Percentiles rank a stretch among this genome's conserved stretches.
phyloP scores from a whole-genome alignment of 2,888 invertebrate species.

The Lasioglossum leucozonium region DNA sequence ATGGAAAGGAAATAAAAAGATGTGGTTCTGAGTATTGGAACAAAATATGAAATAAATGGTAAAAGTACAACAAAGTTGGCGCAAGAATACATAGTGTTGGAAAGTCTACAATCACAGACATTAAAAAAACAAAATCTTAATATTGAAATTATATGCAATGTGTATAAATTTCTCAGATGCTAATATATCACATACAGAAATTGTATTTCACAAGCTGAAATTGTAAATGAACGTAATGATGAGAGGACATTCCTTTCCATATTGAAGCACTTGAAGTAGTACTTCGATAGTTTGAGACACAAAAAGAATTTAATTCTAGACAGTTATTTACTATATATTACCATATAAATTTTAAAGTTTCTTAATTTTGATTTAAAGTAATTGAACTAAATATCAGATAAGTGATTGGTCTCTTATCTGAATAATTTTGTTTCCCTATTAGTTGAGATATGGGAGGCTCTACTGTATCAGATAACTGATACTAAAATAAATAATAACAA shows the following conservation, averaged over 20 bases:
- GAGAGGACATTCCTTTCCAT: neutral
- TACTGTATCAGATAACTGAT: constrained; percentile 11
- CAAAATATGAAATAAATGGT: neutral
- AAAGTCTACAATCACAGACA: neutral
- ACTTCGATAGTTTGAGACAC: neutral
- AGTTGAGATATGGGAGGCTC: neutral
- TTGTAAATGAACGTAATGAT: neutral
- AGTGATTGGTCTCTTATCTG: neutral
- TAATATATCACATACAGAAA: neutral
- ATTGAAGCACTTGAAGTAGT: neutral
- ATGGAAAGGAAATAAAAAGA: neutral
- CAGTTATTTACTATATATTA: neutral
- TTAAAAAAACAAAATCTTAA: neutral
- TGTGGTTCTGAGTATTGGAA: neutral
- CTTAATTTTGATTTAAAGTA: neutral
- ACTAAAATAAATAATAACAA: constrained; percentile 48
- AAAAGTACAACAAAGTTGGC: neutral
- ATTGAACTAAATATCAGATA: neutral
- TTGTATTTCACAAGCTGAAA: neutral
- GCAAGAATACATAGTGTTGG: neutral
- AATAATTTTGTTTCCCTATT: neutral
- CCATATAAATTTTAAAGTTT: neutral
- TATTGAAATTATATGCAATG: neutral
- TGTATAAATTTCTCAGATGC: neutral
- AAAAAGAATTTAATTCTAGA: neutral